phyloP scores from a whole-genome alignment of 2,797 vertebrate genomes.

The Pipistrellus pipistrellus region DNA sequence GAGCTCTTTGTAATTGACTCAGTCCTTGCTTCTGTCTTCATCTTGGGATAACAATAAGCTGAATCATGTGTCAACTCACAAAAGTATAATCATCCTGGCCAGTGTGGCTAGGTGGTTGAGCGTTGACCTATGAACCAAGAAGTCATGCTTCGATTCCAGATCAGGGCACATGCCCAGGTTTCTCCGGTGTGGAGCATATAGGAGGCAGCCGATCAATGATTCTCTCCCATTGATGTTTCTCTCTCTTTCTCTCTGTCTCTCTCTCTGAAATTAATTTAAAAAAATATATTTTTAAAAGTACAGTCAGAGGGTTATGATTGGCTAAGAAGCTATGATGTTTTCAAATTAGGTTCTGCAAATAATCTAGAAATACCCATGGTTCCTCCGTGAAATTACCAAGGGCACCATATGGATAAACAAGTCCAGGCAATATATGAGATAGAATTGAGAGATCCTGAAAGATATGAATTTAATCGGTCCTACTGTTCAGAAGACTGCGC shows the following conservation, averaged over 20 bases:
- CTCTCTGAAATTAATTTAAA: too few relatives aligned
- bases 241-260: too few relatives aligned
- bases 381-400: constrained; percentile 9
- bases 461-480: constrained; percentile 17
- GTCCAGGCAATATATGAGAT: not conserved
- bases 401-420: not conserved
- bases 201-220: too few relatives aligned
- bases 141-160: too few relatives aligned
- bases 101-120: too few relatives aligned
- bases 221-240: too few relatives aligned
- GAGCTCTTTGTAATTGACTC: constrained; percentile 37
- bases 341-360: constrained; percentile 46
- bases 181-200: too few relatives aligned
- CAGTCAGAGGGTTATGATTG: not conserved
- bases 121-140: too few relatives aligned
- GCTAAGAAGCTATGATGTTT: not conserved
- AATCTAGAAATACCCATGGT: not conserved
- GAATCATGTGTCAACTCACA: not conserved
- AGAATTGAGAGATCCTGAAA: constrained; percentile 16
- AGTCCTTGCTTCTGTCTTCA: not conserved
- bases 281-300: not conserved
- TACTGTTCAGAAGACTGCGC: constrained; percentile 6
- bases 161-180: too few relatives aligned
- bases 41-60: not conserved
- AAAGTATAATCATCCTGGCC: not conserved